Conservation (phyloP, 2,113 vertebrate species). For the Girardinichthys multiradiatus region DNA sequence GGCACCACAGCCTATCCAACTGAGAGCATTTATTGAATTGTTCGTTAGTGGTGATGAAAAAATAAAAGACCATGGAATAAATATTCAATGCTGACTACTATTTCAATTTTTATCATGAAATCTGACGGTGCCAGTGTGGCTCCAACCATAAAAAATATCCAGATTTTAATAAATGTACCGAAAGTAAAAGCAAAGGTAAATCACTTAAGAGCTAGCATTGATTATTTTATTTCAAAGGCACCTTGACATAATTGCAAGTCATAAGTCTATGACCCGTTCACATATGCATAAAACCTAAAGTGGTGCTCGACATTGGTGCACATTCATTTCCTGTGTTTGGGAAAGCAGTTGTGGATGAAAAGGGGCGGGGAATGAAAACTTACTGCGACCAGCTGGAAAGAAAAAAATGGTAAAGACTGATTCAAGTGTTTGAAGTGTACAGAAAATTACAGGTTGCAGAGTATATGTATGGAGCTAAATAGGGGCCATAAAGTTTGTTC, state of each 20-base stretch:
- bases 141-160: conserved; percentile 78
- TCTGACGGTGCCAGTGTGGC: conserved; percentile 66
- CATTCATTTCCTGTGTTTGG: conserved; percentile 63
- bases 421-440: conserved; percentile 23
- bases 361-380: conserved; percentile 11
- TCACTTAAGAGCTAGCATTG: conserved; percentile 74
- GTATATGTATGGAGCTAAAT: too few relatives aligned
- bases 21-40: conserved; percentile 6
- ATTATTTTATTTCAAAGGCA: conserved; percentile 78
- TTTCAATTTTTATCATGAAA: conserved; percentile 59
- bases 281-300: conserved; percentile 59
- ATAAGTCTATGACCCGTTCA: conserved; percentile 81
- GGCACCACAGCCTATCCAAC: conserved; percentile 4
- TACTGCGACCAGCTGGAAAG: conserved; percentile 25
- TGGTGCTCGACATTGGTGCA: conserved; percentile 78
- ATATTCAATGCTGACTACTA: conserved; percentile 47
- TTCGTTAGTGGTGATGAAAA: conserved; percentile 49
- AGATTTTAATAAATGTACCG: conserved; percentile 84
- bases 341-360: conserved; percentile 47
- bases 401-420: conserved; percentile 29
- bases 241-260: conserved; percentile 83
- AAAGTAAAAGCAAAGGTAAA: conserved; percentile 76
- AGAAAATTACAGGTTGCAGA: conserved; percentile 59
- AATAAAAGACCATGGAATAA: not conserved
- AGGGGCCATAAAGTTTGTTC: too few relatives aligned